phyloP scores from a whole-genome alignment of 2,113 vertebrate genomes.

The Poicephalus meyeri region DNA sequence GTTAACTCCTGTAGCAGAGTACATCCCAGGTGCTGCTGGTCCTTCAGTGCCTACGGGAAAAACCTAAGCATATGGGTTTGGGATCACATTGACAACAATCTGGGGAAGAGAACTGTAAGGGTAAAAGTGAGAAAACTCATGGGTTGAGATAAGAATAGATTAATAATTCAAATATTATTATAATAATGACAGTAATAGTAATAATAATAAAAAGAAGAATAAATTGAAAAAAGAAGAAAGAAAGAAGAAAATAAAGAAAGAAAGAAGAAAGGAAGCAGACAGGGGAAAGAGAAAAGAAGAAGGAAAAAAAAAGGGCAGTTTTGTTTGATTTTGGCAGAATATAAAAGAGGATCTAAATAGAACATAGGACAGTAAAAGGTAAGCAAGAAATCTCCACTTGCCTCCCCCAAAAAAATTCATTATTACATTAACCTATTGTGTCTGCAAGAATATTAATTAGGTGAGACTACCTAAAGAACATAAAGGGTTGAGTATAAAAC shows the following conservation, averaged over 20 bases:
- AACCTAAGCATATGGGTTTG: neutral
- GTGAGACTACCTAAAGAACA: neutral
- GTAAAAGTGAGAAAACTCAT: neutral
- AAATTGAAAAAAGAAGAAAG: neutral
- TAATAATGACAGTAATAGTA: neutral
- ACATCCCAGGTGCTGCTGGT: neutral
- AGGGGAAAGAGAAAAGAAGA: neutral
- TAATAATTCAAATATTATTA: neutral
- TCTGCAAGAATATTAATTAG: neutral
- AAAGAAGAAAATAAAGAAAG: neutral
- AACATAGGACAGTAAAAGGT: neutral
- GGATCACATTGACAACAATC: neutral
- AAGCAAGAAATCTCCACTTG: neutral
- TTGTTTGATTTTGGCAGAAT: neutral
- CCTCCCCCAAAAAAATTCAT: accelerated
- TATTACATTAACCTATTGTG: neutral
- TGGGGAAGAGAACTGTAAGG: neutral
- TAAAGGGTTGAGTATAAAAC: neutral
- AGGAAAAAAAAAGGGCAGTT: neutral
- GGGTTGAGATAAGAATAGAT: neutral
- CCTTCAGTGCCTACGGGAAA: neutral
- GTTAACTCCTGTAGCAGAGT: neutral
- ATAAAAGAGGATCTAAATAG: neutral
- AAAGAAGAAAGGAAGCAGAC: neutral
- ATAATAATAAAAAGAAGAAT: neutral